phyloP scores from a whole-genome alignment of 2,888 invertebrate genomes.

The Cotesia congregata region DNA sequence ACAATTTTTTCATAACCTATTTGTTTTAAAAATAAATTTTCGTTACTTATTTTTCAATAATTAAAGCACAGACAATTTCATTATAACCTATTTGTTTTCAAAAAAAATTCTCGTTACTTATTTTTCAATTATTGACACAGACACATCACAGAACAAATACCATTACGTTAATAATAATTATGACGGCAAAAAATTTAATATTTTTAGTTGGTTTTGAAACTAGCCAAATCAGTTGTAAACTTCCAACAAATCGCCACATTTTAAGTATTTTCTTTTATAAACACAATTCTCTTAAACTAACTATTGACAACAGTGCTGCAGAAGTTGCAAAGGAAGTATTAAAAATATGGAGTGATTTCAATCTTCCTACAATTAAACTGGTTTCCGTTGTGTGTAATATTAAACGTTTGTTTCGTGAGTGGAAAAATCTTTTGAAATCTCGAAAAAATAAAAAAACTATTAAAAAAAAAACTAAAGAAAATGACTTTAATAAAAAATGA shows the following conservation, averaged over 20 bases:
- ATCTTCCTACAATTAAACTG: constrained; percentile 11
- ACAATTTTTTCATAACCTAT: too few species aligned
- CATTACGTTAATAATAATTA: too few species aligned
- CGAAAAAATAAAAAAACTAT: constrained; percentile 15
- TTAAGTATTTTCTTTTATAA: constrained; percentile 38
- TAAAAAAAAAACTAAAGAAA: not conserved
- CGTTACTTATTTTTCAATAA: too few species aligned
- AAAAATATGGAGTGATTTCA: too few species aligned
- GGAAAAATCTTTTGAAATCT: constrained; percentile 35
- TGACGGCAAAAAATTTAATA: too few species aligned
- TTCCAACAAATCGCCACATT: constrained; percentile 29
- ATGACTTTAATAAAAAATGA: too few species aligned
- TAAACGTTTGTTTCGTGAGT: not conserved
- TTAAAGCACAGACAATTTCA: too few species aligned
- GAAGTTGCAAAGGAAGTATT: constrained; percentile 19
- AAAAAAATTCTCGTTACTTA: too few species aligned
- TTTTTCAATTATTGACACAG: too few species aligned
- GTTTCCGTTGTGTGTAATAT: not conserved
- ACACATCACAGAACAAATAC: too few species aligned
- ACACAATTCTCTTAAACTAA: constrained; percentile 32
- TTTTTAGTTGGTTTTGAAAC: constrained; percentile 13
- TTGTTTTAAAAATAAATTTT: too few species aligned
- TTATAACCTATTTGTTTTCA: too few species aligned
- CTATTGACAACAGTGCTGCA: constrained; percentile 29
- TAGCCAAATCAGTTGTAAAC: constrained; percentile 17